Base-by-base conservation (phyloP, 30 jellyfish, hydroid and myxozoan genomes). In the Hydra vulgaris region DNA sequence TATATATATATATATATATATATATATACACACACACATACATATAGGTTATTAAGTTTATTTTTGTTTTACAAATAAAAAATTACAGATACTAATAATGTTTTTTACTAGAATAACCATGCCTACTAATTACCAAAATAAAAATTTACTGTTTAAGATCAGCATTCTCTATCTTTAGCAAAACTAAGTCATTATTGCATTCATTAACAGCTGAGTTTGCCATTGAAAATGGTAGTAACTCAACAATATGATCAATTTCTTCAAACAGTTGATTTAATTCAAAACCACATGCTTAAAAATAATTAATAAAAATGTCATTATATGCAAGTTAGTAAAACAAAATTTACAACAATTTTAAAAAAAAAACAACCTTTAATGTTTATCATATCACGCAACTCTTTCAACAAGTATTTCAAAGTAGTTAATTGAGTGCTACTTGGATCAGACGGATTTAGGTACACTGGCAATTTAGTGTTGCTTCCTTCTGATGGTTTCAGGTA, bases 231-330 rank as follows among this genome's bases (percentile, higher is more conserved):
- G 96, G 96, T 27, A 88, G 74, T 19, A 84, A 66, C 15, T 84
- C 90, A 54, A 88, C 84, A 77, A 84, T 81, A 74, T 88, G 94
- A 70, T 88, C 96, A 23, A 88, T 79, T 83, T 88, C 96, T 0
- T 81, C 71, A 61, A 88, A 74, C 79, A 88, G 85, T 27, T 89
- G 74, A 56, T 66, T 79, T 40, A 83, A 84, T 84, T 88, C 96
- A 22, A 89, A 83, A 83, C 68, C 85, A 0, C 81, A 94, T 88
- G 84, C 76, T 25, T 8, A 53, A 21, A 23, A 21, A 15, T 3
- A 24, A 69, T 3, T 21, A 5, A 19, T 69, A 56, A 56, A 56
- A n/a, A 56, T 16, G 71, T 16, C 17, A n/a, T 56, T 17, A 56
- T 17, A 56, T 56, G n/a, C 17, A 17, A 56, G 12, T 23, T 69